Conservation (phyloP, 2,888 invertebrate species). For the Pasiphila rectangulata region DNA sequence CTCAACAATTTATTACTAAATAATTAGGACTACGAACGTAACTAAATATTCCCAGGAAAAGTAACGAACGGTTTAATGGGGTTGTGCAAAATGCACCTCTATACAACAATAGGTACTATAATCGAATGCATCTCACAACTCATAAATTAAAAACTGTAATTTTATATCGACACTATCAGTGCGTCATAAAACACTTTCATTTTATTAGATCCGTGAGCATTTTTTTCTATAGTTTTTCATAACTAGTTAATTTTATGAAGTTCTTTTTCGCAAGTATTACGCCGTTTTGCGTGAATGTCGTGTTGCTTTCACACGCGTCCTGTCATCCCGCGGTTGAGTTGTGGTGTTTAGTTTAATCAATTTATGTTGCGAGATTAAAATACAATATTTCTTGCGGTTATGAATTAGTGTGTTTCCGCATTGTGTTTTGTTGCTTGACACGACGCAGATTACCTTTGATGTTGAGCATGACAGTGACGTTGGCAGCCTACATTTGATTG, state of each 20-base stretch:
- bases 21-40: too few relatives aligned
- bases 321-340: constrained; percentile 13
- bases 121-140: too few relatives aligned
- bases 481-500: too few relatives aligned
- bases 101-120: too few relatives aligned
- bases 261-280: constrained; percentile 8
- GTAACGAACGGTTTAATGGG: too few relatives aligned
- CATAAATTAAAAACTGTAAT: too few relatives aligned
- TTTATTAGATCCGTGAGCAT: background rate
- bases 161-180: too few relatives aligned
- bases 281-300: background rate
- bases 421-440: background rate
- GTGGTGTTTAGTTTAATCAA: constrained; percentile 16
- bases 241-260: background rate
- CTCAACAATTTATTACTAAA: too few relatives aligned
- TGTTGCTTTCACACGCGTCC: constrained; percentile 12
- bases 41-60: too few relatives aligned
- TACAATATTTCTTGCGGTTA: constrained; percentile 17
- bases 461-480: too few relatives aligned
- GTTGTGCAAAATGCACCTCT: too few relatives aligned
- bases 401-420: constrained; percentile 15
- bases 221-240: background rate
- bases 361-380: constrained; percentile 12
- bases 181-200: too few relatives aligned
- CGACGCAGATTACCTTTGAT: background rate